Evolutionary conservation across 1,140 invertebrate genomes (phyloP), one percentile per base, ranked within the genome.

Genomic region (Callitettix versicolor): DNA sequence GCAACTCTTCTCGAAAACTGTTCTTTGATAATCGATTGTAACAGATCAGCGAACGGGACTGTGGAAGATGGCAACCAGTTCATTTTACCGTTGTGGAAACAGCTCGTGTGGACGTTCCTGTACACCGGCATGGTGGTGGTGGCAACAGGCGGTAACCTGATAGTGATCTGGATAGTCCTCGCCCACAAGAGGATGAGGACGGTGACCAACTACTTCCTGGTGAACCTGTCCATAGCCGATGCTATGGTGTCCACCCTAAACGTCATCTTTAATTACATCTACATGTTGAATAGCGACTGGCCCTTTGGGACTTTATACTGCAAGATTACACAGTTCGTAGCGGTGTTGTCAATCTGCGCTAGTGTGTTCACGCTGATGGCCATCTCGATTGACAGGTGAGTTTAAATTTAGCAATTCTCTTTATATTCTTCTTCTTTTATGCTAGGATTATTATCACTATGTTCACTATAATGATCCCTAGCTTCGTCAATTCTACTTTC

Each of bases 281-380:
- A 91, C 73, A 92, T 96, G 86, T 71, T 96, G 61, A 84, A 88
- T 65, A 80, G 80, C 14, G 80, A 94, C 70, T 98, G 95, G 95
- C 90, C 89, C 5, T 98, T 96, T 64, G 94, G 93, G 0, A 79
- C 80, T 43, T 72, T 87, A 53, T 95, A 95, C 70, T 98, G 94
- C 79, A 95, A 95, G 74, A 84, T 97, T 62, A 85, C 83, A 57
- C 90, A 93, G 71, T 98, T 95, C 72, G 85, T 95, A 36, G 85
- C 91, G 0, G 84, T 91, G 1, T 77, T 95, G 26, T 92, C 91
- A 42, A 90, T 97, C 58, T 86, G 85, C 53, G 92, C 90, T 1
- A 93, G 88, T 36, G 92, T 97, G 22, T 94, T 96, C 70, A 97
- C 94, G 0, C 77, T 98, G 38, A 91, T 95, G 85, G 91, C 93